Base-by-base conservation (phyloP, 1,140 invertebrate genomes). In the Holcopasites calliopsidis region DNA sequence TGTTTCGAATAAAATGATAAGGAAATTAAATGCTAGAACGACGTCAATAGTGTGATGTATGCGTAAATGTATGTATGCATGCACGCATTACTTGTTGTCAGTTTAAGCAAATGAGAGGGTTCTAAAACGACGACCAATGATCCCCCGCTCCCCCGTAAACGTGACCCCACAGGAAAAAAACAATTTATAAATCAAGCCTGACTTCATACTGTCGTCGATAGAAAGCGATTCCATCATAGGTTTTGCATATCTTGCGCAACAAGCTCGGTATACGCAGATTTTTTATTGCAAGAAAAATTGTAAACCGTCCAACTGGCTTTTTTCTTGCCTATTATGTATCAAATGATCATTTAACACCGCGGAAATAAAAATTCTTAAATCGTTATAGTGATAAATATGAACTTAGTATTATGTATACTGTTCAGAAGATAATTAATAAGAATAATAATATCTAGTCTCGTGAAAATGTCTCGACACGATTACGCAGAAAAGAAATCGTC, bases 81-180 rank as follows among this genome's bases (percentile, higher is more conserved):
- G n/a, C n/a, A n/a, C n/a, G n/a, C 18, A 21, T 26, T 31, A 33
- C 50, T 40, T 40, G 52, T 68, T 33, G 64, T 58, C 42, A 31
- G 10, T 75, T 75, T 40, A 66, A 69, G 54, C 54, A 75, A 75
- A 69, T 28, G 72, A 26, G n/a, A n/a, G 72, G 72, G 54, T 26
- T 69, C 13, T 68, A 38, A 68, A 58, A 74, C 49, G 72, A 68
- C 72, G 72, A 50, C 26, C 52, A 49, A 75, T 66, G 64, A 69
- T 57, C 64, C 72, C 72, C 52, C n/a, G 54, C n/a, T 57, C 64
- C 72, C 72, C 52, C n/a, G 54, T 28, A 50, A 66, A 69, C 54
- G 54, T 75, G 52, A 69, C 72, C 72, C 64, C 42, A 69, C 72
- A 58, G 72, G 64, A 75, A 68, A 75, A 75, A 66, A 57, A 75